phyloP scores from a whole-genome alignment of 2,888 invertebrate species.

The Litoditis marina region DNA sequence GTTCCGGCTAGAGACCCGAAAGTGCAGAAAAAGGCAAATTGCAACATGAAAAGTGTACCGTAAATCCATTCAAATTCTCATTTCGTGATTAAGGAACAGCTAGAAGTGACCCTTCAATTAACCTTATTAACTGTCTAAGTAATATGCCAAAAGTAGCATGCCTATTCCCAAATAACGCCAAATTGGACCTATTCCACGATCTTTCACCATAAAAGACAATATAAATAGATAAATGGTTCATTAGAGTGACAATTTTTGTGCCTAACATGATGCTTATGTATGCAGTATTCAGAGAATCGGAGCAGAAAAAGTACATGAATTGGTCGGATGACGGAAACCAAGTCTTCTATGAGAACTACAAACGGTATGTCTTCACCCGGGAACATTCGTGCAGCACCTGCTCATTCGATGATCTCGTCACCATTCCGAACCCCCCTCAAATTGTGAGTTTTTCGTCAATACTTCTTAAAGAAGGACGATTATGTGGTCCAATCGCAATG shows the following conservation, averaged over 20 bases:
- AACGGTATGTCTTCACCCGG: constrained; percentile 31
- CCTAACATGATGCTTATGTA: neutral
- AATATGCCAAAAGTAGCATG: no score
- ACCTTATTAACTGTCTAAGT: neutral
- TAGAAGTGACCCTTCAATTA: neutral
- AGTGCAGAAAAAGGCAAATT: no score
- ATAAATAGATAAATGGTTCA: no score
- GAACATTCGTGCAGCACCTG: constrained; percentile 44
- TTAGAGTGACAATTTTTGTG: no score
- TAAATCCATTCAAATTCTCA: no score
- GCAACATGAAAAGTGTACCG: no score
- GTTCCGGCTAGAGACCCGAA: no score
- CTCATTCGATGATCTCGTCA: constrained; percentile 36
- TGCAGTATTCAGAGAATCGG: constrained; percentile 42
- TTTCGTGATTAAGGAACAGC: no score
- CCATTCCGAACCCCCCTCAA: constrained; percentile 48
- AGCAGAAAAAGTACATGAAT: constrained; percentile 47
- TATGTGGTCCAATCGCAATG: no score
- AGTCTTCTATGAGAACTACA: constrained; percentile 55
- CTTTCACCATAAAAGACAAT: no score
- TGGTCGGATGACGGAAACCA: constrained; percentile 37
- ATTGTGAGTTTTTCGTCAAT: constrained; percentile 28
- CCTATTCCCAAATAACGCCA: neutral
- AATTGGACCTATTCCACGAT: no score
- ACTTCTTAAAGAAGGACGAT: neutral